These are phyloP conservation scores for Plectrocnemia conspersa DNA, from an alignment of 1,140 invertebrate genomes.

Conservation along the genomic window DNA sequence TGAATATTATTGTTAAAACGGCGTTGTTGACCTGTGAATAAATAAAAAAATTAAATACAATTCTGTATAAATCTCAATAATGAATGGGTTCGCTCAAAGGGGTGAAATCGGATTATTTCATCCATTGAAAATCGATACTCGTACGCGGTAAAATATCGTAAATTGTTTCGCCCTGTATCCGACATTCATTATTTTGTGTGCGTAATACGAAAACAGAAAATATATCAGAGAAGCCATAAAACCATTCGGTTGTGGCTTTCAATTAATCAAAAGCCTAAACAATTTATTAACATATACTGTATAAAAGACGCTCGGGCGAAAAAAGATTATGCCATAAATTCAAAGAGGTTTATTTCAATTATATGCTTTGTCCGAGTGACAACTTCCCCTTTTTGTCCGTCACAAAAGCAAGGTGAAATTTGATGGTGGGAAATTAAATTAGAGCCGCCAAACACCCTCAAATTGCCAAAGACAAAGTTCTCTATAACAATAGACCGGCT, in stretches of 20 bases:
- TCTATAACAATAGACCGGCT: not conserved
- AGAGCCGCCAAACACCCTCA: slow-evolving; percentile 16
- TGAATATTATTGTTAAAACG: no score
- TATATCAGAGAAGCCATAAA: slow-evolving; percentile 21
- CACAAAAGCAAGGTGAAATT: no score
- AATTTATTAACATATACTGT: slow-evolving; percentile 17
- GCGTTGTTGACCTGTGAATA: no score
- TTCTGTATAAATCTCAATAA: not conserved
- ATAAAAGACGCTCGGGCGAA: not conserved
- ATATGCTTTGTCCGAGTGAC: no score
- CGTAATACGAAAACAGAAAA: slow-evolving; percentile 16
- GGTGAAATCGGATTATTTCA: not conserved
- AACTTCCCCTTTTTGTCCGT: no score
- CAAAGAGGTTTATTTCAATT: no score
- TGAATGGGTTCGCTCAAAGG: not conserved
- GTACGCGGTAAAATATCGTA: no score
- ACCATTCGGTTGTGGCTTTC: slow-evolving; percentile 19
- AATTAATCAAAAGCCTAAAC: slow-evolving; percentile 15
- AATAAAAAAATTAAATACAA: no score
- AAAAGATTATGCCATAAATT: not conserved
- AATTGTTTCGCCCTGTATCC: no score
- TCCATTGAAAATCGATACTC: not conserved
- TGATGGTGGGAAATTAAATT: slow-evolving; percentile 23
- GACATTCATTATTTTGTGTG: no score
- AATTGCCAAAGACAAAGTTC: slow-evolving; percentile 14